These are phyloP conservation scores for Eupsilia transversa DNA, from an alignment of 2,888 invertebrate genomes.

Conservation along the genomic window DNA sequence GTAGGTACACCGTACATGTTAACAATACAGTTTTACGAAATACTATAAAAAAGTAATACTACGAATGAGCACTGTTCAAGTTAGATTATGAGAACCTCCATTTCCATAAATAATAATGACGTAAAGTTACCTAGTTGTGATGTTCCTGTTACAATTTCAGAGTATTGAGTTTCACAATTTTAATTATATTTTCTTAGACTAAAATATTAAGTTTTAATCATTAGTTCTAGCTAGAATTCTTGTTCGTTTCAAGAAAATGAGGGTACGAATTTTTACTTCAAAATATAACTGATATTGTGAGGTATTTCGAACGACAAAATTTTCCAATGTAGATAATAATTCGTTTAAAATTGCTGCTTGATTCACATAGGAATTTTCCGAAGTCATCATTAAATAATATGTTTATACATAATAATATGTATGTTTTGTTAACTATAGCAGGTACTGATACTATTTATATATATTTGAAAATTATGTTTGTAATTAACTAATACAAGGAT, in stretches of 20 bases:
- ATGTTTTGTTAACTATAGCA: conserved; percentile 26
- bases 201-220: not conserved
- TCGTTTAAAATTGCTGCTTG: not conserved
- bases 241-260: not conserved
- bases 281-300: not conserved
- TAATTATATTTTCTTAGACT: not conserved
- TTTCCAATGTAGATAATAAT: too few relatives aligned
- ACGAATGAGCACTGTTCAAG: not conserved
- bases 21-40: not conserved
- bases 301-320: not conserved
- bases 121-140: not conserved
- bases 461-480: conserved; percentile 40
- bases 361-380: conserved; percentile 5
- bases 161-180: not conserved
- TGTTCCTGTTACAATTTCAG: not conserved
- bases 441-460: conserved; percentile 12
- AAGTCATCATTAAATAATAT: conserved; percentile 5
- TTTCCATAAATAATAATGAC: not conserved
- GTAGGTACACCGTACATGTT: too few relatives aligned
- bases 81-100: not conserved
- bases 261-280: not conserved
- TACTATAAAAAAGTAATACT: not conserved
- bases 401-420: conserved; percentile 11
- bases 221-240: not conserved
- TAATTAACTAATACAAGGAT: conserved; percentile 43